Evolutionary conservation across 2,797 vertebrate species (phyloP), one percentile per base, ranked within the genome.

Genomic region (Hypotaenidia okinawae): DNA sequence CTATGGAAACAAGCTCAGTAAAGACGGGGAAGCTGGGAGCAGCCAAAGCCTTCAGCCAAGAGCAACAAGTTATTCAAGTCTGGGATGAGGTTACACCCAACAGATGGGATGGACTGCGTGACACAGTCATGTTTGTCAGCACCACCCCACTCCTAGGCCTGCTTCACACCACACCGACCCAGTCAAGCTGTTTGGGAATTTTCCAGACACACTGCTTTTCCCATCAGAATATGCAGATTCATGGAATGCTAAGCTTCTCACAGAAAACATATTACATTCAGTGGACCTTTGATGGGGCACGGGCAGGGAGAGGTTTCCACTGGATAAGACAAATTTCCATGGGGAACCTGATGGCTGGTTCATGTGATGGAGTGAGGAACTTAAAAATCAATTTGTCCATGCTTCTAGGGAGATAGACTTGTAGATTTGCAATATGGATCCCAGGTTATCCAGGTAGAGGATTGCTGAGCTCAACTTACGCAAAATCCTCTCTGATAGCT

Each of bases 61-160:
- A 90, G 80, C 13, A 32, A 67, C 95, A 94, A 90, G 92, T 97
- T 97, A 89, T 81, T 95, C 96, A 95, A 82, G 96, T 94, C 70
- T 82, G 64, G 55, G 57, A 21, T 33, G 49, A 84, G 83, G 86
- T 82, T 64, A 93, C 86, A 58, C 95, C 92, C 95, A 83, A 30
- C 54, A 90, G 78, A 33, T 18, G 18, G 67, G 80, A 64, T 77
- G 75, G 41, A 89, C 61, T 61, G 18, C 3, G 6, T 87, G 79
- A 89, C 13, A 3, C 63, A 63, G 80, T 41, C 39, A 6, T 9
- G 1, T 95, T 96, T 87, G 94, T 61, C 66, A 70, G 84, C 55
- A 70, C 41, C 58, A 47, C 62, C 49, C 57, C 17, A 37, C 27
- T 77, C 76, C 70, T 80, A 64, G 30, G 22, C 39, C 61, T 41